Evolutionary conservation across 2,113 vertebrate genomes (phyloP).

Genomic region (Sturnira hondurensis): DNA sequence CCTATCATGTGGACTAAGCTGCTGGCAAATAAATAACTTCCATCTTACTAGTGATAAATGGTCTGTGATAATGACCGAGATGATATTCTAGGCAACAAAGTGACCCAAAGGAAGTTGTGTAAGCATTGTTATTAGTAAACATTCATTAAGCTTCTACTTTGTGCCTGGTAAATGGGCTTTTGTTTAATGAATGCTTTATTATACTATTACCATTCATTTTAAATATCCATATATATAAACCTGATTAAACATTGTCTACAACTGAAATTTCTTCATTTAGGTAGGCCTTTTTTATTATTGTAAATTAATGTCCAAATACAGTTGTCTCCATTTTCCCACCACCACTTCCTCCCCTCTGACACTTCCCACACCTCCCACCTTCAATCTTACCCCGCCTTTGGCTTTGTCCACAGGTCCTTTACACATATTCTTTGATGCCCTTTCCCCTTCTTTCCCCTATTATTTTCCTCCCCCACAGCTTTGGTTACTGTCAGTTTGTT

Average conservation of each 20-base stretch:
- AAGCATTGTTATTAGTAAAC: neutral
- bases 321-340: no score
- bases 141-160: neutral
- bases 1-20: neutral
- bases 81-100: neutral
- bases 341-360: no score
- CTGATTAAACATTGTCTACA: neutral
- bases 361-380: no score
- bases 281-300: no score
- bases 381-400: no score
- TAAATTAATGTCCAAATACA: no score
- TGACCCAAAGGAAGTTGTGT: neutral
- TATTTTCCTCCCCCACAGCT: no score
- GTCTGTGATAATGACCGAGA: neutral
- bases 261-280: neutral
- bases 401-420: no score
- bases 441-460: no score
- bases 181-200: neutral
- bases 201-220: neutral
- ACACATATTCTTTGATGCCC: no score
- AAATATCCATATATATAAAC: neutral
- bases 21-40: fast-evolving
- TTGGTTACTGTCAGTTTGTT: no score
- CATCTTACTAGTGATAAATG: neutral
- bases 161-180: neutral